Percentiles rank a stretch among this genome's conserved stretches.
Evolutionary conservation across 2,113 vertebrate genomes (phyloP).

Genomic region (Myodes glareolus): DNA sequence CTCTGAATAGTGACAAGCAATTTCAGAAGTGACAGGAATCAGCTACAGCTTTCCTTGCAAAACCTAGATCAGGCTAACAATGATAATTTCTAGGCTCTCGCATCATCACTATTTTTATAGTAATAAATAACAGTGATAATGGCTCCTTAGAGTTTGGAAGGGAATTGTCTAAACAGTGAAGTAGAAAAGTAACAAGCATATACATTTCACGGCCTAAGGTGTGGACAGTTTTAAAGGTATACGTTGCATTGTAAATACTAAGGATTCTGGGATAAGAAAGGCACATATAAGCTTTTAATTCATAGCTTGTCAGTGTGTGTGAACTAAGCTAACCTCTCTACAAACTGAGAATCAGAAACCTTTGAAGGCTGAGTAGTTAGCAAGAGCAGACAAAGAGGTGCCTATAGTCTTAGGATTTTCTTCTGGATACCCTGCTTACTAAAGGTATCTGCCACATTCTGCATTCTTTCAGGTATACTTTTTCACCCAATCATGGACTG

Average conservation of each 20-base stretch:
- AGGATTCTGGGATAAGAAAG: slow-evolving; percentile 15
- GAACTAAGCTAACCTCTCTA: neutral
- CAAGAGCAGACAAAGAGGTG: neutral
- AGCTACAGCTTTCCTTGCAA: slow-evolving; percentile 2
- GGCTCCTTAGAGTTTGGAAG: slow-evolving; percentile 28
- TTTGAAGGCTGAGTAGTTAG: slow-evolving; percentile 11
- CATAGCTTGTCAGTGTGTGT: slow-evolving; percentile 29
- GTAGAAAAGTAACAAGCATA: neutral
- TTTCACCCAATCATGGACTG: neutral
- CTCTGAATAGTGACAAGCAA: slow-evolving; percentile 62
- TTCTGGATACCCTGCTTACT: neutral
- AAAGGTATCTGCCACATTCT: neutral
- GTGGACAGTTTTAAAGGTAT: slow-evolving; percentile 40
- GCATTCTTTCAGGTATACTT: neutral
- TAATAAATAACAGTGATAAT: slow-evolving; percentile 52
- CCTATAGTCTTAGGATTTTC: neutral
- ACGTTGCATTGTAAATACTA: slow-evolving; percentile 25
- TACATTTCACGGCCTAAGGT: slow-evolving; percentile 20
- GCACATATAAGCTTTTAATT: slow-evolving; percentile 40
- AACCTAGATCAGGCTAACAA: slow-evolving; percentile 45
- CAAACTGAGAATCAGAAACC: neutral
- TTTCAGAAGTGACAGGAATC: slow-evolving; percentile 65
- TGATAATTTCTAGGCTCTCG: slow-evolving; percentile 50
- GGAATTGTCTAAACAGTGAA: slow-evolving; percentile 7
- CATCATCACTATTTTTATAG: slow-evolving; percentile 48